These are phyloP conservation scores for Zaprionus gabonicus DNA, from an alignment of 1,140 invertebrate species.

Conservation along the genomic window DNA sequence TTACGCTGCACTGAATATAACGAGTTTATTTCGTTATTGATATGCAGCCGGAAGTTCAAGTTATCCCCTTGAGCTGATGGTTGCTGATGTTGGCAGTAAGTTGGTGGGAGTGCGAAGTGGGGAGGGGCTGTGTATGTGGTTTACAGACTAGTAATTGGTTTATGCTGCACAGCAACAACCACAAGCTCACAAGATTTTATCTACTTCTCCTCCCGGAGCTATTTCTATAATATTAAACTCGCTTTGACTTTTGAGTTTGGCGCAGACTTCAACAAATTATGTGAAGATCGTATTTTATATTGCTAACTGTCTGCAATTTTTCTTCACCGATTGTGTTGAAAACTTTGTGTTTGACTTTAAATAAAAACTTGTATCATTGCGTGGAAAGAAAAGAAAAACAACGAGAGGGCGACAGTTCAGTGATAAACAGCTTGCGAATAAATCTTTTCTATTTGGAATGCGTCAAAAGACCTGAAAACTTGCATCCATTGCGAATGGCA, in stretches of 20 bases:
- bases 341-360: neutral
- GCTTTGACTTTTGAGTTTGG: neutral
- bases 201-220: neutral
- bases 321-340: neutral
- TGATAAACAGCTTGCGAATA: conserved; percentile 8
- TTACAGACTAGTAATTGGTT: conserved; percentile 29
- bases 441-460: conserved; percentile 6
- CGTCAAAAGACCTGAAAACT: conserved; percentile 5
- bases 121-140: neutral
- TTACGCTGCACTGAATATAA: conserved; percentile 31
- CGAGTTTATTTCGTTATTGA: conserved; percentile 67
- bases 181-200: neutral
- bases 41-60: conserved; percentile 64
- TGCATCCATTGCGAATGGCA: conserved; percentile 5
- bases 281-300: neutral
- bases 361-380: conserved; percentile 1
- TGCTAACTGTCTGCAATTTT: neutral
- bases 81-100: neutral
- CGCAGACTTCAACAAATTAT: neutral
- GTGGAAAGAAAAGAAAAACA: neutral
- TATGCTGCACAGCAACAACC: conserved; percentile 2
- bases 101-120: neutral
- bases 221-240: neutral
- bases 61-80: conserved; percentile 26
- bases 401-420: neutral